Conservation (phyloP, 2,113 vertebrate species). For the Pituophis catenifer region DNA sequence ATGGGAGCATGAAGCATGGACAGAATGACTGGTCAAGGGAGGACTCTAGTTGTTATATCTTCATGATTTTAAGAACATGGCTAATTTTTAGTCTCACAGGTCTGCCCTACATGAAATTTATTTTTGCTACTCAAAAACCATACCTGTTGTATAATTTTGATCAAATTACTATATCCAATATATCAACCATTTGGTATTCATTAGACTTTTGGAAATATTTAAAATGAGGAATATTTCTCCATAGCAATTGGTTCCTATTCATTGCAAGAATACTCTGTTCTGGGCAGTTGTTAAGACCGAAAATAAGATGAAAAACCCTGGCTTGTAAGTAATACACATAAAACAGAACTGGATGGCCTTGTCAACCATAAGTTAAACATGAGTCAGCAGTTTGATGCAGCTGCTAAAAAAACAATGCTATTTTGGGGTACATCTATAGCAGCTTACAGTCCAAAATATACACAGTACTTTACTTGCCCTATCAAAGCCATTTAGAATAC, state of each 20-base stretch:
- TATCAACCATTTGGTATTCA: background rate
- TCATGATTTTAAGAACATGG: background rate
- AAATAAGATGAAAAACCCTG: background rate
- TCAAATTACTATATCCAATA: background rate
- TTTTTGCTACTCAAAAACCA: background rate
- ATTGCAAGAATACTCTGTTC: background rate
- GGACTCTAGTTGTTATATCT: background rate
- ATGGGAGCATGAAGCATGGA: background rate
- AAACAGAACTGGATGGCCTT: background rate
- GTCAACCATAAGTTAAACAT: background rate
- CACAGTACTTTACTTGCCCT: no score
- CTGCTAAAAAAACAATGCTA: no score
- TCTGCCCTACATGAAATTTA: background rate
- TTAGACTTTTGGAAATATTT: background rate
- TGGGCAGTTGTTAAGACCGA: background rate
- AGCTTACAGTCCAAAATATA: no score
- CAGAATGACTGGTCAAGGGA: background rate
- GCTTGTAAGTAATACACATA: no score
- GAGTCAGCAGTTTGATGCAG: no score
- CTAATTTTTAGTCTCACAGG: background rate
- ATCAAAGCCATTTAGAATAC: no score
- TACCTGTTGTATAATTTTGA: background rate
- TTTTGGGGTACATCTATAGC: no score
- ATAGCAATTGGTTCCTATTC: background rate
- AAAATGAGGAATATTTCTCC: background rate